Evolutionary conservation across 2,113 vertebrate species (phyloP).

Genomic region (Elanus axillaris): DNA sequence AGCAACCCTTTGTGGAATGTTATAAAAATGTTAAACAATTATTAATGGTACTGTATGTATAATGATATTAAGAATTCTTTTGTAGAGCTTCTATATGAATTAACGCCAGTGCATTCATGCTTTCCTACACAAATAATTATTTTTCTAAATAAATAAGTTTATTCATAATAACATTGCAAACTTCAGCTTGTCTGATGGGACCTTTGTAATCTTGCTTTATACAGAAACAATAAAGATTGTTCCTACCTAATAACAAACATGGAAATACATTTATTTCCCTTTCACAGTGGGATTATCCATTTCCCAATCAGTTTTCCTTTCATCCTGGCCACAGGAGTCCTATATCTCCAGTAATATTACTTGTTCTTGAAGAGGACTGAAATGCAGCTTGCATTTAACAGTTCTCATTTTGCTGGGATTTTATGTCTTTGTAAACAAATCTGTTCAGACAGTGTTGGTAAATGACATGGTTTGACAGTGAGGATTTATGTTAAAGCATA

Average conservation of each 20-base stretch:
- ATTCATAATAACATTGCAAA: not conserved
- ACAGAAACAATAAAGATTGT: not conserved
- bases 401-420: not conserved
- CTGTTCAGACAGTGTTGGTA: not conserved
- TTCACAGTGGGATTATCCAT: not conserved
- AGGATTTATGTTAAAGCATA: not conserved
- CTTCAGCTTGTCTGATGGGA: not conserved
- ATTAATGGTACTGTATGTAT: not conserved
- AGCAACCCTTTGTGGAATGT: not conserved
- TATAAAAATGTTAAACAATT: not conserved
- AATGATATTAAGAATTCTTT: not conserved
- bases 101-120: not conserved
- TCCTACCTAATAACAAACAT: not conserved
- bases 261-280: not conserved
- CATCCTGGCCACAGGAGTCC: not conserved
- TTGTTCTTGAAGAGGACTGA: not conserved
- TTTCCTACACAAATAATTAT: not conserved
- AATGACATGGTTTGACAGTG: not conserved
- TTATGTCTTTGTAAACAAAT: not conserved
- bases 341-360: not conserved
- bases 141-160: not conserved
- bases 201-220: not conserved
- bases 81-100: not conserved
- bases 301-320: not conserved
- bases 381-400: not conserved